Conservation (phyloP, 2,113 vertebrate species). For the Pholis gunnellus region DNA sequence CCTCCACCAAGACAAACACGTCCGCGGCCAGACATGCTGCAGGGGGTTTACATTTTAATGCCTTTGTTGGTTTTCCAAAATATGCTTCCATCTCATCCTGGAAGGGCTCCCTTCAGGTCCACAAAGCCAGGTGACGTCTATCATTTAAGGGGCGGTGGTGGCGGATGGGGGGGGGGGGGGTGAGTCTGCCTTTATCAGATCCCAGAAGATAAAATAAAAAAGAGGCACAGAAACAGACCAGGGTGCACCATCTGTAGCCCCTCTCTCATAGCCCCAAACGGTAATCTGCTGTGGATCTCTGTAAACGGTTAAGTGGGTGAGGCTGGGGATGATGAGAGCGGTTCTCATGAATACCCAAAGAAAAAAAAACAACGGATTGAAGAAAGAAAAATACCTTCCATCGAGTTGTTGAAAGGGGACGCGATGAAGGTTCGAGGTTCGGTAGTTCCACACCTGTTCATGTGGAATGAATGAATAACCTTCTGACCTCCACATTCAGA, state of each 20-base stretch:
- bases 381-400: not conserved
- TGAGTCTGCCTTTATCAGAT: conserved; percentile 58
- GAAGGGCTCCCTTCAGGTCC: conserved; percentile 81
- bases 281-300: conserved; percentile 68
- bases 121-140: conserved; percentile 81
- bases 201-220: conserved; percentile 27
- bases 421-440: not conserved
- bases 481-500: conserved; percentile 3
- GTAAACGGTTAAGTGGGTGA: conserved; percentile 52
- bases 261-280: conserved; percentile 45
- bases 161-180: not conserved
- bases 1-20: conserved; percentile 84
- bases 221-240: not conserved
- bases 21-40: conserved; percentile 85
- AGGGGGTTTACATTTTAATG: conserved; percentile 88
- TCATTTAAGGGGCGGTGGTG: conserved; percentile 56
- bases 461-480: conserved; percentile 1
- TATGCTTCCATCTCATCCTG: conserved; percentile 86
- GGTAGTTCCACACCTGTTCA: conserved; percentile 7
- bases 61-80: conserved; percentile 89
- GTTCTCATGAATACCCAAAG: conserved; percentile 4
- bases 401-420: not conserved
- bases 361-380: not conserved
- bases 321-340: conserved; percentile 2
- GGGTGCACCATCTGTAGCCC: conserved; percentile 72